These are phyloP conservation scores for Ganaspis brasiliensis DNA, from an alignment of 2,888 invertebrate genomes.

Conservation along the genomic window DNA sequence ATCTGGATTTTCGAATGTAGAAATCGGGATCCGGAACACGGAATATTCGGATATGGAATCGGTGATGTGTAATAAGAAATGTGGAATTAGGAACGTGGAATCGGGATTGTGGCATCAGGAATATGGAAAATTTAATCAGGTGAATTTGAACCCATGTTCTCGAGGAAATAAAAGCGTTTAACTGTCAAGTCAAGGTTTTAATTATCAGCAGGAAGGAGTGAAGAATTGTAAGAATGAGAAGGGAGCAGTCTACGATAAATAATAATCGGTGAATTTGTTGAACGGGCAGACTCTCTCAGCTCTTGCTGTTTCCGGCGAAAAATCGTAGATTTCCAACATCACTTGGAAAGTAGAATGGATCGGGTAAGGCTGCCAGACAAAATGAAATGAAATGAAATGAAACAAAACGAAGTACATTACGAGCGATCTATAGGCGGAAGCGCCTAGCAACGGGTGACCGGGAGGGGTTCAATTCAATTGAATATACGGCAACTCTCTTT, in stretches of 20 bases:
- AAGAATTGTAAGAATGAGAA: constrained; percentile 18
- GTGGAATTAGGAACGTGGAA: too few species aligned
- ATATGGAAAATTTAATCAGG: too few species aligned
- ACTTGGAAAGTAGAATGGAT: constrained; percentile 33
- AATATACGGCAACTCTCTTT: constrained; percentile 33
- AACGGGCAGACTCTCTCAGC: not conserved
- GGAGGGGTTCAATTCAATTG: constrained; percentile 41
- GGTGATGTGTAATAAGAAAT: too few species aligned
- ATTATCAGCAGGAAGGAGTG: not conserved
- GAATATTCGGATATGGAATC: too few species aligned
- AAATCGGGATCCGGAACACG: too few species aligned
- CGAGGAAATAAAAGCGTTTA: too few species aligned
- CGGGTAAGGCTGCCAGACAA: constrained; percentile 30
- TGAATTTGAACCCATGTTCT: too few species aligned
- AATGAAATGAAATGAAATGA: constrained; percentile 40
- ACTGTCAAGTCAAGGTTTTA: not conserved
- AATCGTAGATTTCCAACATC: constrained; percentile 27
- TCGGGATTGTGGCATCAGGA: too few species aligned
- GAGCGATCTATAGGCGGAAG: constrained; percentile 44
- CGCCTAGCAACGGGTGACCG: constrained; percentile 43
- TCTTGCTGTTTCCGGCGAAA: constrained; percentile 6
- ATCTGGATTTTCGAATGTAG: too few species aligned
- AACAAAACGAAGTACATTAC: constrained; percentile 41
- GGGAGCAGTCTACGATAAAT: not conserved
- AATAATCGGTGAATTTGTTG: not conserved